Evolutionary conservation across 2,113 vertebrate species (phyloP).

Genomic region (Trematocara variabile): DNA sequence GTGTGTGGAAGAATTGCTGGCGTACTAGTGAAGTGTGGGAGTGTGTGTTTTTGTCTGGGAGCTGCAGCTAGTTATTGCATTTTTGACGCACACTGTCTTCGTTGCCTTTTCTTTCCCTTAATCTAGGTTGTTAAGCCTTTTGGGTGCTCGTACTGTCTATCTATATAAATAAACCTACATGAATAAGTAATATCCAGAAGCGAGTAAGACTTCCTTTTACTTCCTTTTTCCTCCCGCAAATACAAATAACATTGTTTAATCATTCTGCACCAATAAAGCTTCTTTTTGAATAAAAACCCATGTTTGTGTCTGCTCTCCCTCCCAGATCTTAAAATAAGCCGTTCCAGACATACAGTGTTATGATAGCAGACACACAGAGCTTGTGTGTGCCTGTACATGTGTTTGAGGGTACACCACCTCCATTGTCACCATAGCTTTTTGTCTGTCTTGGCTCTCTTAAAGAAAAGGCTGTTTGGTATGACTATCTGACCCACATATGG

Average conservation of each 20-base stretch:
- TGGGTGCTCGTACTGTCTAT: not conserved
- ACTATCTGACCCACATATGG: constrained; percentile 63
- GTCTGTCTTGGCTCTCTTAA: constrained; percentile 31
- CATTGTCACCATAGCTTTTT: constrained; percentile 50
- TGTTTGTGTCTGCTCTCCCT: constrained; percentile 1
- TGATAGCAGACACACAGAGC: constrained; percentile 2
- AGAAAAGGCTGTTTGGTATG: constrained; percentile 18
- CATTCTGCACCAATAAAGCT: not conserved
- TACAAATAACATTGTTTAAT: not conserved
- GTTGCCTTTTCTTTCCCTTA: not conserved
- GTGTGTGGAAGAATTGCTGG: not conserved
- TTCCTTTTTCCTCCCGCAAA: no score
- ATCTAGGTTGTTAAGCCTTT: not conserved
- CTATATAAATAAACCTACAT: not conserved
- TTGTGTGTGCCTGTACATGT: not conserved
- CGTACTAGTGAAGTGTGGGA: not conserved
- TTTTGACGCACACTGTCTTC: not conserved
- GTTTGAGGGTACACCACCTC: constrained; percentile 23
- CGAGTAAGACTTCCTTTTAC: not conserved
- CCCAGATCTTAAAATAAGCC: constrained; percentile 46
- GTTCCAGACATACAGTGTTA: constrained; percentile 19
- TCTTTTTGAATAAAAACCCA: not conserved
- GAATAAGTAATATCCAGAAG: not conserved
- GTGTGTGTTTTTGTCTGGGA: not conserved
- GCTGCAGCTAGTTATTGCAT: not conserved